Conservation (phyloP, 2,797 vertebrate genomes). For the Pangasius macronema region DNA sequence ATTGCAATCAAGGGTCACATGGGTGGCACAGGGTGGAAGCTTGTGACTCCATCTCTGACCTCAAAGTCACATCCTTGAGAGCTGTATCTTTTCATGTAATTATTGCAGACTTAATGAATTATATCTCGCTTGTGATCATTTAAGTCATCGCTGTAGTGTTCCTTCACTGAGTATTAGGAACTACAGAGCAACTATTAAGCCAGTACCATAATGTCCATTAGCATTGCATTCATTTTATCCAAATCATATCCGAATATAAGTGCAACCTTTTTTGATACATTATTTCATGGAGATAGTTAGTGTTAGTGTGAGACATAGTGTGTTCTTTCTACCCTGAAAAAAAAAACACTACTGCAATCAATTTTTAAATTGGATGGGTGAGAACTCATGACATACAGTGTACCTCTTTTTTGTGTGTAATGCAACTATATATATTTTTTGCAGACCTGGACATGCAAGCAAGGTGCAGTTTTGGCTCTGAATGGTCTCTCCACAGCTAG, state of each 20-base stretch:
- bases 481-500: constrained; percentile 65
- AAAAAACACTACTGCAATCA: neutral
- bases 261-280: neutral
- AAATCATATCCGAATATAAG: neutral
- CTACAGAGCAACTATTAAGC: neutral
- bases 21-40: no score
- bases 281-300: neutral
- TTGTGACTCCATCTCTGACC: no score
- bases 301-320: no score
- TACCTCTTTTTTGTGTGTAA: neutral
- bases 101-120: no score
- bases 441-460: constrained; percentile 76
- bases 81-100: no score
- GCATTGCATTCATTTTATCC: neutral
- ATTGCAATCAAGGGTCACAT: no score
- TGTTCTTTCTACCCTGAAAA: neutral
- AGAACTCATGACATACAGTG: neutral
- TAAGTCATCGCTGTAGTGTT: neutral
- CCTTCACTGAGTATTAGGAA: neutral
- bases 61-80: no score
- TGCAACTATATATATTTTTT: neutral
- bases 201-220: neutral
- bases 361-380: neutral
- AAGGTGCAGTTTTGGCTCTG: constrained; percentile 70
- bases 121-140: neutral